Percentiles rank a stretch among this genome's conserved stretches.
phyloP scores from a whole-genome alignment of 2,888 invertebrate genomes.

The Syritta pipiens region DNA sequence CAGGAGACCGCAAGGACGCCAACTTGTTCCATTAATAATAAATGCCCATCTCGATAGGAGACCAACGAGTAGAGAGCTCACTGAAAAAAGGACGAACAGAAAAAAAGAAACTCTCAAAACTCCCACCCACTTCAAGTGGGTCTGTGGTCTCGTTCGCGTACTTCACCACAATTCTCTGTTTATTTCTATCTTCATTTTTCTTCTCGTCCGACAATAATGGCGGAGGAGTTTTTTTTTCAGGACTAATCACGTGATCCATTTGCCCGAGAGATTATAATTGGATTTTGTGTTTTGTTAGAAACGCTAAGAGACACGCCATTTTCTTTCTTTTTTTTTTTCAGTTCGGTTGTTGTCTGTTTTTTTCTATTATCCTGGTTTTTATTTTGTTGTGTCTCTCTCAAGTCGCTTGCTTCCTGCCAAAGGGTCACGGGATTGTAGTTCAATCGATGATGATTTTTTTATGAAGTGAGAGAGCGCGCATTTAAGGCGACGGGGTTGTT shows the following conservation, averaged over 20 bases:
- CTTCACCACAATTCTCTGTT: slow-evolving; percentile 1
- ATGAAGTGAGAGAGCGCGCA: too few species aligned
- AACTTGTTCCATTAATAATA: slow-evolving; percentile 44
- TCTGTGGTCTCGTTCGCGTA: too few species aligned
- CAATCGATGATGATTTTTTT: too few species aligned
- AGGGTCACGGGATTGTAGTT: too few species aligned
- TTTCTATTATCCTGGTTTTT: too few species aligned
- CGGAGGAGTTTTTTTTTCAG: not conserved
- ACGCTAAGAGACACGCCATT: not conserved
- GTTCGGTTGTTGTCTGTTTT: too few species aligned
- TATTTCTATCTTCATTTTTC: slow-evolving; percentile 2
- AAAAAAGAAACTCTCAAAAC: not conserved
- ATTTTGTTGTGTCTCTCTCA: too few species aligned
- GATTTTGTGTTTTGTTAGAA: slow-evolving; percentile 16
- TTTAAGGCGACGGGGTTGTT: too few species aligned
- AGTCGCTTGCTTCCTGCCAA: too few species aligned
- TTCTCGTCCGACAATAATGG: not conserved
- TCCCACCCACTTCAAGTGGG: too few species aligned
- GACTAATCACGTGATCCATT: slow-evolving; percentile 19
- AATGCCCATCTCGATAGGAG: slow-evolving; percentile 13
- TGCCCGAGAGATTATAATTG: slow-evolving; percentile 33
- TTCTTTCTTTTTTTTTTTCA: not conserved
- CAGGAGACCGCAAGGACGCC: not conserved
- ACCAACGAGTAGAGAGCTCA: too few species aligned
- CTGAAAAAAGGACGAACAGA: too few species aligned